These are phyloP conservation scores for Rutilus rutilus DNA, from an alignment of 2,113 vertebrate genomes.

Conservation along the genomic window DNA sequence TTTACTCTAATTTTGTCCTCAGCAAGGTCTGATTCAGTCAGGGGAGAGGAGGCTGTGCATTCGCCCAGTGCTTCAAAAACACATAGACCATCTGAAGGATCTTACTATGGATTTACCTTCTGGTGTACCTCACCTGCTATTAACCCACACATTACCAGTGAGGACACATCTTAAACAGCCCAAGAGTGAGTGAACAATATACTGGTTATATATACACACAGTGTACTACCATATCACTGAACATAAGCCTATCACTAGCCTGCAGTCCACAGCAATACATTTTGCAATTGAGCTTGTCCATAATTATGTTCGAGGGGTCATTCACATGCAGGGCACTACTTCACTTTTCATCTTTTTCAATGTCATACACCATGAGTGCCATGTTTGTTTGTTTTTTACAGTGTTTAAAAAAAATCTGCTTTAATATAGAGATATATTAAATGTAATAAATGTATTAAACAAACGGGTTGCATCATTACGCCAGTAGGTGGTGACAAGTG, in stretches of 20 bases:
- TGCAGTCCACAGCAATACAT: background rate
- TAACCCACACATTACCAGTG: conserved; percentile 11
- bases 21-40: conserved; percentile 55
- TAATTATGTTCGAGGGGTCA: background rate
- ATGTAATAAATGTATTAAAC: too few species aligned
- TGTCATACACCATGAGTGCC: background rate
- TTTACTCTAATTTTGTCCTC: background rate
- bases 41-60: conserved; percentile 39
- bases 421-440: too few species aligned
- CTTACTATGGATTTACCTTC: background rate
- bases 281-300: background rate
- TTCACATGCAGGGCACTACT: background rate
- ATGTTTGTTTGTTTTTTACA: background rate
- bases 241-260: background rate
- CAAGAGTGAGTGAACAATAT: conserved; percentile 39
- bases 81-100: conserved; percentile 24
- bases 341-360: background rate
- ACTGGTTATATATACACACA: background rate
- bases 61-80: conserved; percentile 50
- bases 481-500: background rate
- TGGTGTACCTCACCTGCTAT: conserved; percentile 45
- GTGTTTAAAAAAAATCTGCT: background rate
- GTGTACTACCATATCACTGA: background rate
- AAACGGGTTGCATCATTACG: background rate
- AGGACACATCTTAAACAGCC: background rate